Evolutionary conservation across 1,140 invertebrate genomes (phyloP), one percentile per base, ranked within the genome.

Genomic region (Brachionus angularis): DNA sequence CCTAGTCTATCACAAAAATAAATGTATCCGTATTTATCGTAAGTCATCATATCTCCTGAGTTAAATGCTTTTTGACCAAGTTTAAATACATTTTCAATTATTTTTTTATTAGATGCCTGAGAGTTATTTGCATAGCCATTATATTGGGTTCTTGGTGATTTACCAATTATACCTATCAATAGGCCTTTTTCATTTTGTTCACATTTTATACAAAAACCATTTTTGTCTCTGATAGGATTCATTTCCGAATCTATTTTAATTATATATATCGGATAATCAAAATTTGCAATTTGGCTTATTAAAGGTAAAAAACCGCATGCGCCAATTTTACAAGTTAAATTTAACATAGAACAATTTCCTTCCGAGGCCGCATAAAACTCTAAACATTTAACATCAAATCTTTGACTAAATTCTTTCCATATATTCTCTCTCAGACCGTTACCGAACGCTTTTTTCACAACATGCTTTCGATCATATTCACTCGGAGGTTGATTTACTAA

Each of bases 311-410:
- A 67, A 29, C 62, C 62, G 25, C 62, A 67, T 16, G 62, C 62
- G 12, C 62, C 62, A 36, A 67, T 34, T 47, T 67, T 46, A 16
- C 21, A 67, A 18, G 47, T 42, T 18, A 33, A 47, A 8, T 67
- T 67, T 18, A 67, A 25, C 96, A 96, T 16, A 91, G 86, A 39
- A 69, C 46, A 47, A 79, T 96, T 98, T 74, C 94, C 93, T 85
- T 98, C 95, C 0, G 94, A 98, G 7, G 94, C 92, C 5, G 94
- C 95, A 79, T 98, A 98, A 82, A 98, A 94, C 81, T 98, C 95
- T 36, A 97, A 90, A 61, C 86, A 81, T n/a, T 47, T 67, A 61
- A 97, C 91, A 49, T 88, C 87, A 77, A 97, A 98, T 49, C 95
- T 85, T n/a, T 89, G 85, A 0, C 91, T 85, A 79, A 98, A 98